Evolutionary conservation across 2,888 invertebrate species (phyloP).

Genomic region (Osmoderma eremita): DNA sequence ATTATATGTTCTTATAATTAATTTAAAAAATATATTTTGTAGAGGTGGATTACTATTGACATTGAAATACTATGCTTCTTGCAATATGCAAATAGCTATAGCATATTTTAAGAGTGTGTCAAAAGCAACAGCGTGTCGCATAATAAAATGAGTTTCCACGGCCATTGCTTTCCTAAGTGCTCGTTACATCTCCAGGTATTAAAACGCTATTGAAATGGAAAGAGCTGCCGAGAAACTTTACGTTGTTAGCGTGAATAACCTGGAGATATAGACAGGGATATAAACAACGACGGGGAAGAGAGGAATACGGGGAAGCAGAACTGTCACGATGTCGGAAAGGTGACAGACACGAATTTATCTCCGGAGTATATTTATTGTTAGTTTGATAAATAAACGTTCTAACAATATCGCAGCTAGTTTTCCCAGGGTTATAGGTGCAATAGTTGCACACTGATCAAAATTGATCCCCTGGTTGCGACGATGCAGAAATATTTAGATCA

Average conservation of each 20-base stretch:
- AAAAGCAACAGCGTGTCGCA: slow-evolving; percentile 40
- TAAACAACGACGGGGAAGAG: too few species aligned
- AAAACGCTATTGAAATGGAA: slow-evolving; percentile 31
- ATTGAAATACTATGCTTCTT: slow-evolving; percentile 42
- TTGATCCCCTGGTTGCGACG: slow-evolving; percentile 44
- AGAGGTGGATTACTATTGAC: slow-evolving; percentile 29
- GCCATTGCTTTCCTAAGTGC: slow-evolving; percentile 29
- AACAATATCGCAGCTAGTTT: too few species aligned
- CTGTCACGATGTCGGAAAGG: too few species aligned
- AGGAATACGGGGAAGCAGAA: too few species aligned
- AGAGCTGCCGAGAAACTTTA: slow-evolving; percentile 21
- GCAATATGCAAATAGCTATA: slow-evolving; percentile 38
- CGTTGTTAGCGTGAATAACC: too few species aligned
- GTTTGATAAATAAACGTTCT: too few species aligned
- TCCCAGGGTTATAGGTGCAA: slow-evolving; percentile 41
- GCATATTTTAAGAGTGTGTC: slow-evolving; percentile 44
- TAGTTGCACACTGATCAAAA: slow-evolving; percentile 43
- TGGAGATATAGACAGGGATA: too few species aligned
- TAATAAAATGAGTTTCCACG: slow-evolving; percentile 38
- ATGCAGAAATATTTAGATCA: slow-evolving; percentile 47
- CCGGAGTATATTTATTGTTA: too few species aligned
- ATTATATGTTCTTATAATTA: neutral
- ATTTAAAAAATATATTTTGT: neutral
- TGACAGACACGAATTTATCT: too few species aligned
- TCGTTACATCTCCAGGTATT: slow-evolving; percentile 40